Evolutionary conservation across 2,888 invertebrate genomes (phyloP).

Genomic region (Spilarctia lutea): DNA sequence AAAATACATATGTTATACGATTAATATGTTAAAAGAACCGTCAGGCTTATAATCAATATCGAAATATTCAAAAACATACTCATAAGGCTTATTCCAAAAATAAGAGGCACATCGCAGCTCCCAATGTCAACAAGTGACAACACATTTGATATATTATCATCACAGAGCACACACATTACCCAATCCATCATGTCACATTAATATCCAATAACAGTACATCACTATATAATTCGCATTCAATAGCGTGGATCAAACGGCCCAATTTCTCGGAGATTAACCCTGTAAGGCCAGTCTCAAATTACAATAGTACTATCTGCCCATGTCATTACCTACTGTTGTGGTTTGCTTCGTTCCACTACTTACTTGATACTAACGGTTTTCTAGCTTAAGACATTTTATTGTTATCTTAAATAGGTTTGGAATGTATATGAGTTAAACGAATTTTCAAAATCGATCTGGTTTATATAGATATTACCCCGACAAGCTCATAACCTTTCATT

Average conservation of each 20-base stretch:
- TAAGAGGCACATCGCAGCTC: not conserved
- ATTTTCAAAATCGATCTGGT: too few species aligned
- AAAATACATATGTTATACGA: too few species aligned
- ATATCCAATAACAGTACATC: slow-evolving; percentile 6
- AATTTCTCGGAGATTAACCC: slow-evolving; percentile 22
- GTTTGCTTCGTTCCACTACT: not conserved
- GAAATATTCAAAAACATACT: not conserved
- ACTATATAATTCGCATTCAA: slow-evolving; percentile 8
- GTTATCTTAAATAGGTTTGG: not conserved
- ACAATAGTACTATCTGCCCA: not conserved
- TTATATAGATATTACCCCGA: too few species aligned
- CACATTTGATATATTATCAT: not conserved
- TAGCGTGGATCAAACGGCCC: slow-evolving; percentile 13
- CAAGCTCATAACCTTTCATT: too few species aligned
- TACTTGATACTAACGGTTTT: not conserved
- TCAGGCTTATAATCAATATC: not conserved
- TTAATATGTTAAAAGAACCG: not conserved
- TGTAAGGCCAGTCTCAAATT: not conserved
- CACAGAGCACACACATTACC: not conserved
- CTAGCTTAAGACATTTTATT: not conserved
- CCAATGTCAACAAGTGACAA: not conserved
- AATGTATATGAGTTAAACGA: not conserved
- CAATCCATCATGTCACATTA: slow-evolving; percentile 7
- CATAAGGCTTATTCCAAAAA: not conserved
- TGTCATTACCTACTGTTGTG: not conserved